Percentiles rank a stretch among this genome's conserved stretches.
Conservation (phyloP, 1,140 invertebrate species). For the Drusus annulatus region DNA sequence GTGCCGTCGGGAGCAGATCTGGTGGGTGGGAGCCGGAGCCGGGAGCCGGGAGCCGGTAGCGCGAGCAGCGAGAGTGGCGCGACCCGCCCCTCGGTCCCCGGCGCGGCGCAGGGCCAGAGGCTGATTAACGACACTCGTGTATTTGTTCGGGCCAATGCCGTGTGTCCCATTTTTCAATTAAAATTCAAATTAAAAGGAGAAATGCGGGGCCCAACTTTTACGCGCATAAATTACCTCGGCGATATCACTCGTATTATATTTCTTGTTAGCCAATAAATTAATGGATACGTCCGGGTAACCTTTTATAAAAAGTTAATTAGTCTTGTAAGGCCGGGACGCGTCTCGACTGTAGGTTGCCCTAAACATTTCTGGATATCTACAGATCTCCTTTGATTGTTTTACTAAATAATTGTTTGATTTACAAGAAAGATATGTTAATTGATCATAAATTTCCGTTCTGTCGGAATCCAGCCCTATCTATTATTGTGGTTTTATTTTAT, state of each 20-base stretch:
- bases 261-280: constrained; percentile 55
- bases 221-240: constrained; percentile 48
- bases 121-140: constrained; percentile 40
- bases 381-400: constrained; percentile 12
- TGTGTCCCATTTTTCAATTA: constrained; percentile 48
- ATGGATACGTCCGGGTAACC: constrained; percentile 47
- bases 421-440: constrained; percentile 5
- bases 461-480: too few relatives aligned
- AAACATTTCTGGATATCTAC: background rate
- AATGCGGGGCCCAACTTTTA: constrained; percentile 17
- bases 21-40: too few relatives aligned
- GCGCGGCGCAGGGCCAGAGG: background rate
- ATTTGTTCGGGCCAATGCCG: constrained; percentile 45
- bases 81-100: background rate
- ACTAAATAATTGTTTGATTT: constrained; percentile 22
- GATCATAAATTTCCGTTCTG: background rate
- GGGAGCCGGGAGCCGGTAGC: background rate
- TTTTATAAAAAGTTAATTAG: constrained; percentile 53
- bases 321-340: background rate
- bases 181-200: constrained; percentile 47
- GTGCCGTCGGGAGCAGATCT: too few relatives aligned
- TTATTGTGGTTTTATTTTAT: too few relatives aligned
- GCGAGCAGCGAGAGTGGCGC: background rate
- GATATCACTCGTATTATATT: constrained; percentile 55
- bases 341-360: background rate